phyloP scores from a whole-genome alignment of 1,140 invertebrate species.

The Anadara kagoshimensis region DNA sequence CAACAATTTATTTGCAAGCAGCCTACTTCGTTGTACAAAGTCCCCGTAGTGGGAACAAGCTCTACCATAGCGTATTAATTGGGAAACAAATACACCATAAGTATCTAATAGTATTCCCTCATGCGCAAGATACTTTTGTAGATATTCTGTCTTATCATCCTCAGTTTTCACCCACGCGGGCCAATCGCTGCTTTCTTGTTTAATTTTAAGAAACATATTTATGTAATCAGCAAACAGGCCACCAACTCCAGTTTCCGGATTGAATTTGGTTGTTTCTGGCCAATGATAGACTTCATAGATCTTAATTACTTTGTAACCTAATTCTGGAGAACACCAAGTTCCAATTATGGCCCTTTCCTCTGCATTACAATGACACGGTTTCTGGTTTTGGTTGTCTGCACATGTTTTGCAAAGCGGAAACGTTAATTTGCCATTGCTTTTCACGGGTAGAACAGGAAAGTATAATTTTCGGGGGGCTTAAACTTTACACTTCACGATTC shows the following conservation, averaged over 20 bases:
- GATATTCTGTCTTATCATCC: conserved; percentile 52
- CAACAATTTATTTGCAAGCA: no score
- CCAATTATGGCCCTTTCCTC: conserved; percentile 62
- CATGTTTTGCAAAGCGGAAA: conserved; percentile 34
- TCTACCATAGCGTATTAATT: no score
- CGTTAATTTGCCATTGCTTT: conserved; percentile 22
- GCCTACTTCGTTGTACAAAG: no score
- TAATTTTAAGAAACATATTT: conserved; percentile 54
- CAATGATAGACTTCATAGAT: conserved; percentile 69
- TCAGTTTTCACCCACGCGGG: conserved; percentile 39
- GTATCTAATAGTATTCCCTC: no score
- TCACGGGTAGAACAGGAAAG: conserved; percentile 31
- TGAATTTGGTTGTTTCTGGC: conserved; percentile 46
- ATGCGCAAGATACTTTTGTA: no score
- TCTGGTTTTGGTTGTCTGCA: conserved; percentile 24
- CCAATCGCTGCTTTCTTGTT: conserved; percentile 52
- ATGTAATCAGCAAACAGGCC: conserved; percentile 47
- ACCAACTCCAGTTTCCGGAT: conserved; percentile 5
- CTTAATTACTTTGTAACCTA: conserved; percentile 69
- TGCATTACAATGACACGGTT: conserved; percentile 25
- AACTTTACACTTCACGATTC: conserved; percentile 19
- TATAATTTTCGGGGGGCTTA: conserved; percentile 17
- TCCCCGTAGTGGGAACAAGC: no score
- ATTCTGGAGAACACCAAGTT: conserved; percentile 70
- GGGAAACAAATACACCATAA: no score